Evolutionary conservation across 1,140 invertebrate genomes (phyloP), one percentile per base, ranked within the genome.

Genomic region (Micrasema longulum): DNA sequence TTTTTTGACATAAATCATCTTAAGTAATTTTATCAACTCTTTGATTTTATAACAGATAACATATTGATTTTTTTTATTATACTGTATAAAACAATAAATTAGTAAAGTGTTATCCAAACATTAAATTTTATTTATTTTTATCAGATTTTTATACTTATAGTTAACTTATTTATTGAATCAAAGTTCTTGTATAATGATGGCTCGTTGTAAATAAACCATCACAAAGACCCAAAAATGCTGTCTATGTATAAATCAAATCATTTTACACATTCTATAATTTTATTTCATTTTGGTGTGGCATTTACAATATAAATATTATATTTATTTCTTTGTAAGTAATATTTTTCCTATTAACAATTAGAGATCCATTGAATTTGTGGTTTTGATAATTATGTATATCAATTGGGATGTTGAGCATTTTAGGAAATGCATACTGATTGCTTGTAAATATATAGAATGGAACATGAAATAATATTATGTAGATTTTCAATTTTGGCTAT

Each of bases 261-360:
- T 4, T 4, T 31, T 31, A 4, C 26, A 31, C 63, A 66, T 50
- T 66, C 38, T 47, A 63, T 63, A 45, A 64, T 43, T 68, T 53
- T 66, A 52, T 52, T 38, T 52, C 18, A 69, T 73, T 68, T 73
- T 73, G 71, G 71, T 73, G 71, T 73, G 71, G 71, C 63, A 72
- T 68, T 66, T 65, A 68, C 55, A 60, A 31, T 31, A 31, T 31
- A 4, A n/a, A 31, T 31, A 31, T 31, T 31, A 2, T 60, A 71
- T 64, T 72, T 41, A 47, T 64, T 72, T 72, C 38, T 68, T 68
- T 53, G 36, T 48, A 68, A 43, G 10, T 68, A 45, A 57, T 41
- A 11, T 68, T 68, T 66, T 53, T 68, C 66, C 66, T 55, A 68
- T 68, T 68, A 68, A 68, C 66, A 68, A 45, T 4, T 55, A 57